Base-by-base conservation (phyloP, 2,797 vertebrate genomes). In the Emys orbicularis region DNA sequence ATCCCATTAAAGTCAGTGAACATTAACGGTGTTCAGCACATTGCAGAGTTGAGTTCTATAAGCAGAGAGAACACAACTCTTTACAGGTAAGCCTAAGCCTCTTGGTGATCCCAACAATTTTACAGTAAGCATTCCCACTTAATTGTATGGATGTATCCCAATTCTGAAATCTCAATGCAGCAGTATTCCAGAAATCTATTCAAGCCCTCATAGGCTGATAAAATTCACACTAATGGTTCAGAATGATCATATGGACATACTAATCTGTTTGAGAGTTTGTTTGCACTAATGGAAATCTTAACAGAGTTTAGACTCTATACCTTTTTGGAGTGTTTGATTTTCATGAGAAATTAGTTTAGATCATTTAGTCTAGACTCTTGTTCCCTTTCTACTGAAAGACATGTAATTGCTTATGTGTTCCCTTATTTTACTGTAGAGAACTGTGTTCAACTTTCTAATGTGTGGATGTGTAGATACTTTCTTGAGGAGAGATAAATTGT, bases 401-500 rank as follows among this genome's bases (percentile, higher is more conserved):
- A 25, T 12, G n/a, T 72, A 72, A 25, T 72, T 72, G 10, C 65
- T 72, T 72, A n/a, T 68, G n/a, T 16, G 2, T 85, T 11, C 27
- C 8, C 13, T 49, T 89, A 3, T 27, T 83, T 85, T 88, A 72
- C 21, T 47, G 5, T 74, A 11, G 74, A 81, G 84, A 93, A 77
- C 37, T 77, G 0, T 41, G 49, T 87, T 95, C 8, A 31, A 80
- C 80, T 53, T 91, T 49, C 59, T 95, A 94, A 95, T 92, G n/a
- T 92, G 89, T 93, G 74, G 84, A 5, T 96, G 90, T 86, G 90
- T 86, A 86, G 31, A 6, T 90, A n/a, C 49, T 90, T 93, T 93
- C 83, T 85, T 94, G 44, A 90, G 44, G 61, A 76, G 31, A 68
- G 84, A 44, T 95, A 94, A 93, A 50, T 87, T 91, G 82, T 89